Base-by-base conservation (phyloP, 2,888 invertebrate genomes). In the Andrena minutula region DNA sequence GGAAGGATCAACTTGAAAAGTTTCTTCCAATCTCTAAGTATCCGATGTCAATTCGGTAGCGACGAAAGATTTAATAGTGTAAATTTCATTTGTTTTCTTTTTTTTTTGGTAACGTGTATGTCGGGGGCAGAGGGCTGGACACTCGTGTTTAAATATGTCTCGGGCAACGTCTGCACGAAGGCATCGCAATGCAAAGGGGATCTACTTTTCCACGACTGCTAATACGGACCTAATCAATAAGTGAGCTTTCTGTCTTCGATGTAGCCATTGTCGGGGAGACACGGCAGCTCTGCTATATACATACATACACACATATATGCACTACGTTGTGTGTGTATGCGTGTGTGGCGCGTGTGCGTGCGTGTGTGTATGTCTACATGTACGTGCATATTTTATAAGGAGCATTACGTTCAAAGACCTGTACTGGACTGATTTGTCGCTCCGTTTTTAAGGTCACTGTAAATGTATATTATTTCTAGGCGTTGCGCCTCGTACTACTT, bases 381-480 rank as follows among this genome's bases (percentile, higher is more conserved):
- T 69, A 81, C 47, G 60, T 56, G 72, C 64, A 72, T 83, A 71
- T 68, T 64, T 81, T 75, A 65, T 82, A 63, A 76, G 58, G 82
- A 81, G 51, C 61, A 79, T 83, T 82, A 75, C 49, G 85, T 88
- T 85, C 78, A 86, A 86, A 79, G 76, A 82, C 77, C 87, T 73
- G 69, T 81, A 75, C 49, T 63, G 69, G 75, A 76, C 79, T 71
- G 77, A 84, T 72, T 75, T 30, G 49, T 72, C 41, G 58, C 75
- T 68, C 71, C 30, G 49, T 82, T 80, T 53, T 73, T 75, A 84
- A 83, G 74, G 56, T 82, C 76, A 86, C 74, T 83, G 75, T 84
- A 85, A 84, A 83, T 88, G 82, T 88, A 84, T 75, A 80, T 87
- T 88, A 79, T 79, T 86, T 88, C 56, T 82, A 81, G 76, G 74